Conservation (phyloP, 2,113 vertebrate species). For the Picathartes gymnocephalus region DNA sequence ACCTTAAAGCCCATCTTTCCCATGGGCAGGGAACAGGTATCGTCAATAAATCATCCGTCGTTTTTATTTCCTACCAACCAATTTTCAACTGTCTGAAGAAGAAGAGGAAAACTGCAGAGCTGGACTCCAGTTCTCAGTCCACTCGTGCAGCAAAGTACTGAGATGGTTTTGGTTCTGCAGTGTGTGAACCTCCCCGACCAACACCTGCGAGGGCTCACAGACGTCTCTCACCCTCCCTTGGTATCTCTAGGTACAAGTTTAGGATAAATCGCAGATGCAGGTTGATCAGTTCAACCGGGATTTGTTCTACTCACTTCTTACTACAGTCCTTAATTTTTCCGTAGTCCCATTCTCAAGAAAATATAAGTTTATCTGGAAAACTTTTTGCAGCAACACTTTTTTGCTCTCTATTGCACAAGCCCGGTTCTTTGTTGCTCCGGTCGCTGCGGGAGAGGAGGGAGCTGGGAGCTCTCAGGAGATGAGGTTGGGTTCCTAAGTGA, state of each 20-base stretch:
- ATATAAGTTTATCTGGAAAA: not conserved
- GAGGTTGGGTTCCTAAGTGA: conserved; percentile 33
- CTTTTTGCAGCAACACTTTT: not conserved
- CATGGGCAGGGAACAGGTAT: not conserved
- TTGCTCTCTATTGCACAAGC: not conserved
- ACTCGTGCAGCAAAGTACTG: not conserved
- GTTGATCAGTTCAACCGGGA: not conserved
- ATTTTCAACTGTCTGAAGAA: not conserved
- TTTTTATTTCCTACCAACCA: not conserved
- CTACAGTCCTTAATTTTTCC: not conserved
- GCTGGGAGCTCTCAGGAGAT: conserved; percentile 1
- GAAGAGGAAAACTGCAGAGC: not conserved
- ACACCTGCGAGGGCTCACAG: not conserved
- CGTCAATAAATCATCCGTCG: not conserved
- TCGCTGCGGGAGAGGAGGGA: not conserved
- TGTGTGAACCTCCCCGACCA: not conserved
- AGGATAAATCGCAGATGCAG: not conserved
- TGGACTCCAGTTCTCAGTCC: not conserved
- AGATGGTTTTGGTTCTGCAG: not conserved
- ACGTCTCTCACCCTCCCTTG: not conserved
- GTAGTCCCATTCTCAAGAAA: not conserved
- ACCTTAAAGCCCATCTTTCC: not conserved
- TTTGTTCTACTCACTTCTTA: not conserved
- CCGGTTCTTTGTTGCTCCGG: conserved; percentile 5
- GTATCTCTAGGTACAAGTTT: not conserved